phyloP scores from a whole-genome alignment of 1,140 invertebrate genomes.

The Formica exsecta region DNA sequence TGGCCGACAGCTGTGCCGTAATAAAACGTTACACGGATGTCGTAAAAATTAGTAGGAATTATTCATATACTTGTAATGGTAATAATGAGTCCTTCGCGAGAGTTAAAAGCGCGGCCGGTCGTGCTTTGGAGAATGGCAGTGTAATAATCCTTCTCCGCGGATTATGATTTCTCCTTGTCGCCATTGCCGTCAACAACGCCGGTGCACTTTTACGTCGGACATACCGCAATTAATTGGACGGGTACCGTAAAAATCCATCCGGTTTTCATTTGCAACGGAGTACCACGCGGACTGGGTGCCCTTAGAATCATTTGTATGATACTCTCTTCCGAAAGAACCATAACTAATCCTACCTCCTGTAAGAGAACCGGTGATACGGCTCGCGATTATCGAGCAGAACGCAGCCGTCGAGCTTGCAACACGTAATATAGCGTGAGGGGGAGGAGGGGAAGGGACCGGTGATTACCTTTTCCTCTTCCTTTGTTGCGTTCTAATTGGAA shows the following conservation, averaged over 20 bases:
- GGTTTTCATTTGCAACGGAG: conserved; percentile 53
- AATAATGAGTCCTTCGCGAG: conserved; percentile 24
- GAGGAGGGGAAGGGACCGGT: neutral
- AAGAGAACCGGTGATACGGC: conserved; percentile 16
- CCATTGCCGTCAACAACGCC: conserved; percentile 28
- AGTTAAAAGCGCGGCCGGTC: conserved; percentile 44
- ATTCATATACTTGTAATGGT: conserved; percentile 44
- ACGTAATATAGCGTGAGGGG: conserved; percentile 38
- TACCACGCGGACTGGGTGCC: neutral
- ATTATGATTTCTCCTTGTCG: conserved; percentile 42
- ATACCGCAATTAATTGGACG: conserved; percentile 69
- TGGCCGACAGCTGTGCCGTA: conserved; percentile 18
- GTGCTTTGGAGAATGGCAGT: conserved; percentile 32
- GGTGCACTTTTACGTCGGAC: conserved; percentile 29
- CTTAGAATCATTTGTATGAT: conserved; percentile 48
- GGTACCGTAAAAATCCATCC: conserved; percentile 58
- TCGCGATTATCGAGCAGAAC: conserved; percentile 54
- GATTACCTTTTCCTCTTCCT: conserved; percentile 66
- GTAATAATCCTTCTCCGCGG: conserved; percentile 50
- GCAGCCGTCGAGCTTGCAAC: conserved; percentile 53
- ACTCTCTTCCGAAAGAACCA: conserved; percentile 25
- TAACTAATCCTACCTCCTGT: neutral
- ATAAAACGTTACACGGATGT: conserved; percentile 40
- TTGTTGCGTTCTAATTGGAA: conserved; percentile 57
- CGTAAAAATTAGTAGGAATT: conserved; percentile 60